Conservation (phyloP, 2,888 invertebrate genomes). For the Lissocephala sabroskyi region DNA sequence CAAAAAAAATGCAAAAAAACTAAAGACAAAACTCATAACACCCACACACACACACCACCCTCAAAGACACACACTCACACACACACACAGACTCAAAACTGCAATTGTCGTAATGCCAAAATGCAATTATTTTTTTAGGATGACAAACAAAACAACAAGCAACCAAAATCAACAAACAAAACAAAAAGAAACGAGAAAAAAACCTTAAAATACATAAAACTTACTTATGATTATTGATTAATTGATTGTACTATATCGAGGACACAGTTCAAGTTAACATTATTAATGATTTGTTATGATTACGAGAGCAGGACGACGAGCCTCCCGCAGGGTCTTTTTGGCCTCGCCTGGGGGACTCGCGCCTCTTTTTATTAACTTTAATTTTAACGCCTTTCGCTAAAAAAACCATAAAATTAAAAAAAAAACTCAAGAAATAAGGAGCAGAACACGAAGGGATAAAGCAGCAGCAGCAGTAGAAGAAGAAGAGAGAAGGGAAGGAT, state of each 20-base stretch:
- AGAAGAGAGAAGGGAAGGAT: not conserved
- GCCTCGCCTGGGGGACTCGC: too few species aligned
- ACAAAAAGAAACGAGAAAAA: slow-evolving; percentile 11
- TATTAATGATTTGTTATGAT: slow-evolving; percentile 56
- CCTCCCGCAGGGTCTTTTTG: too few species aligned
- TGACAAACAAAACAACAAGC: slow-evolving; percentile 20
- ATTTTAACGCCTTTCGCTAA: not conserved
- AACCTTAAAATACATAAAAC: slow-evolving; percentile 17
- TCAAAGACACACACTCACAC: slow-evolving; percentile 19
- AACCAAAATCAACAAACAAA: not conserved
- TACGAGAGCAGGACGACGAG: slow-evolving; percentile 7
- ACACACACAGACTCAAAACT: slow-evolving; percentile 25
- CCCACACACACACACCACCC: slow-evolving; percentile 12
- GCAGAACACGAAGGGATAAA: slow-evolving; percentile 4
- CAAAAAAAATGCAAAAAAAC: too few species aligned
- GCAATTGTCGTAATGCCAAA: too few species aligned
- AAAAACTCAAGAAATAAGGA: slow-evolving; percentile 1
- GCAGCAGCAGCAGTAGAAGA: not conserved
- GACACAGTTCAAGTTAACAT: slow-evolving; percentile 69
- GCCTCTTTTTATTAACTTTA: not conserved
- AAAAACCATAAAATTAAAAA: not conserved
- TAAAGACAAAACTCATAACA: too few species aligned
- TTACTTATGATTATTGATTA: too few species aligned
- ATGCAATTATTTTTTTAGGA: too few species aligned
- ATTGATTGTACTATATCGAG: slow-evolving; percentile 33